Conservation (phyloP, 1,140 invertebrate species). For the Zaprionus kolodkinae region DNA sequence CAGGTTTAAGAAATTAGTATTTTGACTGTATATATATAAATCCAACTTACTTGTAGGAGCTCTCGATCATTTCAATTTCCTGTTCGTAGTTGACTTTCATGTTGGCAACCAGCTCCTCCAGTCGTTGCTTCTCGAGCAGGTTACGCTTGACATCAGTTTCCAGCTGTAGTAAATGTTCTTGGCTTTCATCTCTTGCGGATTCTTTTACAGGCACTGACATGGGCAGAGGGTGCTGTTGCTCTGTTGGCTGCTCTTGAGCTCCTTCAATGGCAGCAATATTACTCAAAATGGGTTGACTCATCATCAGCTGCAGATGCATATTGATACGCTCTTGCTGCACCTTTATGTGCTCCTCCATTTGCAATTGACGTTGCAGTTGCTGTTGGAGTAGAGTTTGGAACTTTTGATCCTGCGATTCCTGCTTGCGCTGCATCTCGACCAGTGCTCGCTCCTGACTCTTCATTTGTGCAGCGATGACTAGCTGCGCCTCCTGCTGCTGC, state of each 20-base stretch:
- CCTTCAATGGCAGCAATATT: not conserved
- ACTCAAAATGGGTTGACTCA: slow-evolving; percentile 72
- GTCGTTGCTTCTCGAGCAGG: slow-evolving; percentile 83
- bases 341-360: slow-evolving; percentile 85
- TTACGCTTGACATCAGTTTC: slow-evolving; percentile 83
- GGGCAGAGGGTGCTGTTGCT: not conserved
- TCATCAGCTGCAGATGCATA: slow-evolving; percentile 85
- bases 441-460: slow-evolving; percentile 85
- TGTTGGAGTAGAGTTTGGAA: slow-evolving; percentile 84
- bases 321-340: slow-evolving; percentile 85
- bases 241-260: not conserved
- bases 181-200: slow-evolving; percentile 7
- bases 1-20: not conserved
- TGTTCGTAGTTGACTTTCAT: slow-evolving; percentile 84
- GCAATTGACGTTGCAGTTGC: slow-evolving; percentile 85
- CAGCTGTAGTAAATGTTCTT: slow-evolving; percentile 58
- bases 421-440: slow-evolving; percentile 84
- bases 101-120: slow-evolving; percentile 80
- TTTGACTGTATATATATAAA: not conserved
- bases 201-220: not conserved
- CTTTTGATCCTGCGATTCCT: slow-evolving; percentile 85
- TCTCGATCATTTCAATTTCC: slow-evolving; percentile 85
- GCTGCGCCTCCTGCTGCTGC: slow-evolving; percentile 85
- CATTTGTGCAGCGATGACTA: slow-evolving; percentile 85
- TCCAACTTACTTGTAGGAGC: slow-evolving; percentile 84